These are phyloP conservation scores for Macrosteles quadrilineatus DNA, from an alignment of 1,140 invertebrate species.

Conservation along the genomic window DNA sequence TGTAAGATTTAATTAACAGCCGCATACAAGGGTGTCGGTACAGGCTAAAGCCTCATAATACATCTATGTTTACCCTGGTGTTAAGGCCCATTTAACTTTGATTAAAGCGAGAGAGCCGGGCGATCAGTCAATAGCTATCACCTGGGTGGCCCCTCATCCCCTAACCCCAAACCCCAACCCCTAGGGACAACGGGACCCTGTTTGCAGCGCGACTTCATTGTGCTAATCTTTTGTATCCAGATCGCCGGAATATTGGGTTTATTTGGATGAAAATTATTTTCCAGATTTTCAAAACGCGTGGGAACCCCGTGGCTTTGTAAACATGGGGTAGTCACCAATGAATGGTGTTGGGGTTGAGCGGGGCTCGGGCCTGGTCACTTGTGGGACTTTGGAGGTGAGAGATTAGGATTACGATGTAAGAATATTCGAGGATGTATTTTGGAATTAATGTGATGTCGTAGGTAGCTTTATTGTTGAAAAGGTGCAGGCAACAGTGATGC, in stretches of 20 bases:
- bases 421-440: no score
- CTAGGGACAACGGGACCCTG: slow-evolving; percentile 6
- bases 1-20: no score
- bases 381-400: no score
- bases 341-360: no score
- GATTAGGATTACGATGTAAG: no score
- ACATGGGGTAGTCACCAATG: not conserved
- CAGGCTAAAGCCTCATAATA: not conserved
- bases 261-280: slow-evolving; percentile 26
- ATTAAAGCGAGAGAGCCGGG: slow-evolving; percentile 7
- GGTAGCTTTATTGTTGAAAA: no score
- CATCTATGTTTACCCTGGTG: slow-evolving; percentile 4
- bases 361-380: no score
- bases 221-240: slow-evolving; percentile 5
- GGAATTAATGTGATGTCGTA: no score
- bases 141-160: slow-evolving; percentile 6
- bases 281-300: slow-evolving; percentile 3
- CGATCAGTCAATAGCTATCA: slow-evolving; percentile 18
- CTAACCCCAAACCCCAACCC: no score
- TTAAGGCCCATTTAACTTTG: slow-evolving; percentile 25
- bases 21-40: no score
- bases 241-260: not conserved
- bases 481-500: no score
- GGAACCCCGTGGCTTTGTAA: slow-evolving; percentile 13
- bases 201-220: not conserved